phyloP scores from a whole-genome alignment of 2,888 invertebrate species.

The Smittia aterrima region DNA sequence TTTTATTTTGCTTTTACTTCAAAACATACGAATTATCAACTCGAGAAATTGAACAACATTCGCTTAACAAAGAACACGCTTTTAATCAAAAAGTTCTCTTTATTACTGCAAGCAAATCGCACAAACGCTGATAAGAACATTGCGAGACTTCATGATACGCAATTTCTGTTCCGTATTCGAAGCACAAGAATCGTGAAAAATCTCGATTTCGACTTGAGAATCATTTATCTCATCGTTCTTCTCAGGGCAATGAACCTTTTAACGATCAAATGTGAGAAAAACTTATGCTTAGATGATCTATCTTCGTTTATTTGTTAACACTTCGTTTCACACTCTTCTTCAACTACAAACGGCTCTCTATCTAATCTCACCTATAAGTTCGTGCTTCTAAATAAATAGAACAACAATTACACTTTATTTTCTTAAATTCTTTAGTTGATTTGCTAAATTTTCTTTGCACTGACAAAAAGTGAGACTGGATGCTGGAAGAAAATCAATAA shows the following conservation, averaged over 20 bases:
- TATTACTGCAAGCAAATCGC: neutral
- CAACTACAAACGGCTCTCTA: neutral
- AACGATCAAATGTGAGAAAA: neutral
- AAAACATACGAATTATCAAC: conserved; percentile 6
- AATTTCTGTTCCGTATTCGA: neutral
- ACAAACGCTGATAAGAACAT: neutral
- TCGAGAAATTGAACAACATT: neutral
- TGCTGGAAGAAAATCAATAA: conserved; percentile 41
- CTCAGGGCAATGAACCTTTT: conserved; percentile 12
- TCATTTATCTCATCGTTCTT: neutral
- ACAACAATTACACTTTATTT: neutral
- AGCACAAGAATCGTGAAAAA: neutral
- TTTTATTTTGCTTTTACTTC: conserved; percentile 1
- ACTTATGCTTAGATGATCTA: conserved; percentile 1
- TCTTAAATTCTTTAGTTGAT: neutral
- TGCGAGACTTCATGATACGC: conserved; percentile 12
- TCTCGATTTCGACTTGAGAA: neutral
- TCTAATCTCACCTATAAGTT: neutral
- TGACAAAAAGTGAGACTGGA: conserved; percentile 39
- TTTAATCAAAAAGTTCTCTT: neutral
- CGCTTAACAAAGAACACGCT: neutral
- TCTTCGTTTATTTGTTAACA: neutral
- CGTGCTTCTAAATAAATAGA: neutral
- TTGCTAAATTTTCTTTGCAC: conserved; percentile 11
- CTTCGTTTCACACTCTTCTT: neutral